Conservation (phyloP, 2,888 invertebrate species). For the Trichopria drosophilae region DNA sequence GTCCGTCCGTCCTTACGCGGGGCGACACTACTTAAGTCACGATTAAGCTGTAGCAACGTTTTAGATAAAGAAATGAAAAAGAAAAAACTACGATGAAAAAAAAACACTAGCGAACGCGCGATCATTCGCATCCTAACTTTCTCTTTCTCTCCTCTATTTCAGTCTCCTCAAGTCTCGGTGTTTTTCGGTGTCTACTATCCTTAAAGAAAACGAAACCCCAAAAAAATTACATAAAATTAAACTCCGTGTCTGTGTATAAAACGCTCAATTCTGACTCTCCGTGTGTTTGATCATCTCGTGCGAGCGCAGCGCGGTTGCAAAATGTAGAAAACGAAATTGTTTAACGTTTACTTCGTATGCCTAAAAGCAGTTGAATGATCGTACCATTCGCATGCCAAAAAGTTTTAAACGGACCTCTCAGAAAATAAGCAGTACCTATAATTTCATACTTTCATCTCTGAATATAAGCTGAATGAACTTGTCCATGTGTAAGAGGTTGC, state of each 20-base stretch:
- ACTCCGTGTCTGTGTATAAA: constrained; percentile 34
- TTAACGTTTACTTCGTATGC: no score
- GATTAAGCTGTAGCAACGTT: constrained; percentile 17
- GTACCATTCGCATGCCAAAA: no score
- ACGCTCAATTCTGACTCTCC: constrained; percentile 1
- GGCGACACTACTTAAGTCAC: constrained; percentile 47
- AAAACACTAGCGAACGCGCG: constrained; percentile 13
- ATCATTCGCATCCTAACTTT: constrained; percentile 11
- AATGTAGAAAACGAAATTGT: no score
- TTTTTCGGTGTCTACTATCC: constrained; percentile 44
- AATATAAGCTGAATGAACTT: no score
- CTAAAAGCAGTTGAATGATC: no score
- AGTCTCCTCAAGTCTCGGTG: constrained; percentile 45
- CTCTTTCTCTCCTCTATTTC: constrained; percentile 42
- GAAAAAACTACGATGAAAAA: constrained; percentile 24
- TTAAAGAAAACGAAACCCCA: constrained; percentile 31
- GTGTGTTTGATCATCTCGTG: constrained; percentile 19
- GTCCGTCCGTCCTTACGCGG: constrained; percentile 53
- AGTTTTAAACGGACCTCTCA: no score
- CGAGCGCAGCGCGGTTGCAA: constrained; percentile 45
- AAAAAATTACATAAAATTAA: constrained; percentile 29
- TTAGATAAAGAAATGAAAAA: constrained; percentile 19
- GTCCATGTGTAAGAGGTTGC: no score
- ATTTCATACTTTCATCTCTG: no score
- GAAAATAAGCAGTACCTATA: no score